Evolutionary conservation across 2,888 invertebrate genomes (phyloP).

Genomic region (Rosalia funebris): DNA sequence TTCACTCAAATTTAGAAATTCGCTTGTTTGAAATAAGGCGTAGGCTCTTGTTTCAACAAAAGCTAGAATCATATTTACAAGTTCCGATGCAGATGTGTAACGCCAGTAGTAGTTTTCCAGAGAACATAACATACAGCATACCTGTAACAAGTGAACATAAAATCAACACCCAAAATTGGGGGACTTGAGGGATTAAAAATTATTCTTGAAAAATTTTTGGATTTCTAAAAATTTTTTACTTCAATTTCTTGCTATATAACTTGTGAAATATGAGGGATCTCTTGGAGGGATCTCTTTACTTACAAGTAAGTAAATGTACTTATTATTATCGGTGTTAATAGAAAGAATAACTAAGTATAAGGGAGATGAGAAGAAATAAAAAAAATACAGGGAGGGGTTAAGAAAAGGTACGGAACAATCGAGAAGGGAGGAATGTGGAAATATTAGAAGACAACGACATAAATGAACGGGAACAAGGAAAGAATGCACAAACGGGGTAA

Average conservation of each 20-base stretch:
- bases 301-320: too few relatives aligned
- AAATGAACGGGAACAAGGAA: too few relatives aligned
- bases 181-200: too few relatives aligned
- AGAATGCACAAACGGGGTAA: too few relatives aligned
- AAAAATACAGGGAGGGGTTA: neutral
- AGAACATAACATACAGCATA: constrained; percentile 91
- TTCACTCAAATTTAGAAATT: constrained; percentile 89
- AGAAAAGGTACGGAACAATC: too few relatives aligned
- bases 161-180: neutral
- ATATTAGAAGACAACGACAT: too few relatives aligned
- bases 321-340: neutral
- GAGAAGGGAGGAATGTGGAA: too few relatives aligned
- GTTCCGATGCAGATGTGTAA: constrained; percentile 91
- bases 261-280: too few relatives aligned
- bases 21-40: constrained; percentile 83
- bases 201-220: too few relatives aligned
- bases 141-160: constrained; percentile 68
- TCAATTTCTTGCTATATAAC: too few relatives aligned
- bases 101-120: constrained; percentile 96
- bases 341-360: neutral
- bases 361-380: neutral
- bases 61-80: constrained; percentile 93
- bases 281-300: neutral
- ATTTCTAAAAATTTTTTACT: too few relatives aligned
- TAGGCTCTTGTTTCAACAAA: constrained; percentile 89